Base-by-base conservation (phyloP, 1,140 invertebrate genomes). In the Cydia pomonella region DNA sequence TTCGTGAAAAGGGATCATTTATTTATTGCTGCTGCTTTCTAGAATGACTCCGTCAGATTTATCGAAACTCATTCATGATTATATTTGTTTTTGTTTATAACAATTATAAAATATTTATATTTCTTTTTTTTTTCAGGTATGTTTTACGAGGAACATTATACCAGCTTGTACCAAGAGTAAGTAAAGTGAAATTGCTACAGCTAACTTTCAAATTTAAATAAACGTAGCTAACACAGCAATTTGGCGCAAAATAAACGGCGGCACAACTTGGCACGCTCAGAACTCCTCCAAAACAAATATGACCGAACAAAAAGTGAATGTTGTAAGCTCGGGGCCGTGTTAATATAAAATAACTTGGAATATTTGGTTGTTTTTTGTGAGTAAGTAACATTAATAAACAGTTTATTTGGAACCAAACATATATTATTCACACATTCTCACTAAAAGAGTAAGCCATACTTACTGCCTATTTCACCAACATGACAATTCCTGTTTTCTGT, bases 151-250 rank as follows among this genome's bases (percentile, higher is more conserved):
- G 7, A 23, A 16, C 9, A 44, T 44, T 44, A 44, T 4, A n/a
- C n/a, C 5, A 10, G 53, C 53, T 10, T 59, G 9, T 9, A 23
- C 53, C 18, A 3, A 5, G 53, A 59, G 64, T 69, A 33, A 69
- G 64, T 69, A 41, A 69, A 69, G 18, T n/a, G 16, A 33, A 29
- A 33, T 41, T 69, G 29, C 33, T 0, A 0, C 18, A 64, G 13
- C 63, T 66, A 66, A 69, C 29, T 38, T 23, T 16, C n/a, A 33
- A 33, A 33, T 69, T 18, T 21, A 27, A 69, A 38, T 69, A 23
- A 59, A 33, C 64, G 27, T 1, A 69, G 53, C 64, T 69, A 69
- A 69, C 64, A 69, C 64, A 33, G 29, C 27, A 29, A 64, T 64
- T 64, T 64, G 63, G 25, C 23, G 63, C 13, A 38, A 69, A 69